Conservation (phyloP, 1,140 invertebrate genomes). For the Probaryconus sp. region DNA sequence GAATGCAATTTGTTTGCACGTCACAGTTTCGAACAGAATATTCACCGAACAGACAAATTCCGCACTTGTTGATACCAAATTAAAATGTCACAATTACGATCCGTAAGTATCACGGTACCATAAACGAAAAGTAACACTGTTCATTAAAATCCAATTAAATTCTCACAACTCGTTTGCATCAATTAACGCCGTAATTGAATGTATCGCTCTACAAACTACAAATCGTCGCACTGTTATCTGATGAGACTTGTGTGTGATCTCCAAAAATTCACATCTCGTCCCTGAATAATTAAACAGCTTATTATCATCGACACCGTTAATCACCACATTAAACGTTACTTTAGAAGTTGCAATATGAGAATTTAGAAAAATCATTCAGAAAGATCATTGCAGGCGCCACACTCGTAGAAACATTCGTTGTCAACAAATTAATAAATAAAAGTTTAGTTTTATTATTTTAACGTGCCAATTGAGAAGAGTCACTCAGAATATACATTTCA, state of each 20-base stretch:
- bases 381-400: not conserved
- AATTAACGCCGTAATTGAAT: constrained; percentile 13
- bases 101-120: not conserved
- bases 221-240: constrained; percentile 62
- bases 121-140: constrained; percentile 28
- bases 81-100: not conserved
- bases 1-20: too few species aligned
- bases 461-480: constrained; percentile 49
- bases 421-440: constrained; percentile 31
- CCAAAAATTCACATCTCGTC: constrained; percentile 22
- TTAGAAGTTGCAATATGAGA: constrained; percentile 1
- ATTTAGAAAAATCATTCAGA: constrained; percentile 36
- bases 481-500: constrained; percentile 22
- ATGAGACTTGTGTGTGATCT: constrained; percentile 18
- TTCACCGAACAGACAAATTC: not conserved
- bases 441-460: constrained; percentile 23
- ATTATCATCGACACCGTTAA: constrained; percentile 15
- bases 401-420: too few species aligned
- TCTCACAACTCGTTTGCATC: constrained; percentile 9
- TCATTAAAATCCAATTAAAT: constrained; percentile 28
- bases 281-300: not conserved
- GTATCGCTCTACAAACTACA: constrained; percentile 30
- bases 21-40: constrained; percentile 8
- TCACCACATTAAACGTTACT: constrained; percentile 3
- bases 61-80: constrained; percentile 1